Conservation (phyloP, 1,140 invertebrate species). For the Riptortus pedestris region DNA sequence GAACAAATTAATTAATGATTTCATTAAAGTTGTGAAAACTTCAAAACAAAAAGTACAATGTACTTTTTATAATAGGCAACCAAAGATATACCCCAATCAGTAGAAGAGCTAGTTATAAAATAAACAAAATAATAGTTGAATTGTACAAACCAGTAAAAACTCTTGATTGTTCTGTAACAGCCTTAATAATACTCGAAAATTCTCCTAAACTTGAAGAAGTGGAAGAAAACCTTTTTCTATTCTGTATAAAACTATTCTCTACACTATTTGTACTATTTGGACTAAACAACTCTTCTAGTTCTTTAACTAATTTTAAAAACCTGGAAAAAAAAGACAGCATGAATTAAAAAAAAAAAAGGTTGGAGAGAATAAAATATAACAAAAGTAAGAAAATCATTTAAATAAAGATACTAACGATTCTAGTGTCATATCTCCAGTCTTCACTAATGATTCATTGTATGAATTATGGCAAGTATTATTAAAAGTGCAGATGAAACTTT, state of each 20-base stretch:
- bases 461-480: slow-evolving; percentile 46
- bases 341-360: too few relatives aligned
- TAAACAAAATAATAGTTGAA: too few relatives aligned
- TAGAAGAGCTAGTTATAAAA: too few relatives aligned
- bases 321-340: too few relatives aligned
- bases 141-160: not conserved
- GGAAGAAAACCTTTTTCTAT: not conserved
- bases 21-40: too few relatives aligned
- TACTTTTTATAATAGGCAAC: too few relatives aligned
- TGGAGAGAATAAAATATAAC: too few relatives aligned
- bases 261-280: not conserved
- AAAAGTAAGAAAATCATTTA: not conserved
- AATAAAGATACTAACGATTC: not conserved
- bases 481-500: slow-evolving; percentile 45
- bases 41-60: too few relatives aligned
- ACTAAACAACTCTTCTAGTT: not conserved
- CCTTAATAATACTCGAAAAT: not conserved
- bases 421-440: not conserved
- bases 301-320: not conserved
- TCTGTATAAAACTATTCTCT: not conserved
- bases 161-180: not conserved
- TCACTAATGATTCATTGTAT: slow-evolving; percentile 23
- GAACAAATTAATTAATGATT: too few relatives aligned
- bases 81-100: too few relatives aligned
- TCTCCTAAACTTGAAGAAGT: not conserved